These are phyloP conservation scores for Aix galericulata DNA, from an alignment of 2,113 vertebrate genomes.

Conservation along the genomic window DNA sequence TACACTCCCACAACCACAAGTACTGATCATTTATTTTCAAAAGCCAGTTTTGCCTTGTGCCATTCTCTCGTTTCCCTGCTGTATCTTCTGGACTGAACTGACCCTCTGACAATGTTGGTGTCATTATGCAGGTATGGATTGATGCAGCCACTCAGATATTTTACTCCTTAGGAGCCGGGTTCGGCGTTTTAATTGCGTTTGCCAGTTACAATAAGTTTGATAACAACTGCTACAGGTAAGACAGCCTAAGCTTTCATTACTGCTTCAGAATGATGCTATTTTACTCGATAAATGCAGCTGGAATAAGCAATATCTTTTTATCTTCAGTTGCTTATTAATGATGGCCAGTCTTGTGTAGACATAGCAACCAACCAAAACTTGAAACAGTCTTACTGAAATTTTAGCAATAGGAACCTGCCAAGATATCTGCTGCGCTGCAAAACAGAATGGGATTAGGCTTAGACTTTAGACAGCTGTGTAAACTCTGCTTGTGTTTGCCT, in stretches of 20 bases:
- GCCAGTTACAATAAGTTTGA: slow-evolving; percentile 99
- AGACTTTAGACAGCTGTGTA: slow-evolving; percentile 60
- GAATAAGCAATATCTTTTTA: neutral
- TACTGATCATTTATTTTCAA: neutral
- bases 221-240: slow-evolving; percentile 98
- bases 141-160: slow-evolving; percentile 99
- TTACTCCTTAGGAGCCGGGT: slow-evolving; percentile 96
- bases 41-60: neutral
- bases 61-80: neutral
- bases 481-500: slow-evolving; percentile 54
- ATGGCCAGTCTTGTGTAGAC: neutral
- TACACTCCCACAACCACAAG: neutral
- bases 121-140: slow-evolving; percentile 91
- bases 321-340: neutral
- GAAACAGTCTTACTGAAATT: slow-evolving; percentile 15
- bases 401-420: slow-evolving; percentile 31
- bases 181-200: slow-evolving; percentile 97
- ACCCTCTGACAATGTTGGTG: neutral
- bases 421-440: neutral
- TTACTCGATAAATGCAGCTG: neutral
- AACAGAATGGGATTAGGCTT: slow-evolving; percentile 44
- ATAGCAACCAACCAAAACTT: slow-evolving; percentile 37
- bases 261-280: neutral
- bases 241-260: neutral
- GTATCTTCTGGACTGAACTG: neutral